These are phyloP conservation scores for Parasteatoda tepidariorum DNA, from an alignment of 1,140 invertebrate genomes.

Conservation along the genomic window DNA sequence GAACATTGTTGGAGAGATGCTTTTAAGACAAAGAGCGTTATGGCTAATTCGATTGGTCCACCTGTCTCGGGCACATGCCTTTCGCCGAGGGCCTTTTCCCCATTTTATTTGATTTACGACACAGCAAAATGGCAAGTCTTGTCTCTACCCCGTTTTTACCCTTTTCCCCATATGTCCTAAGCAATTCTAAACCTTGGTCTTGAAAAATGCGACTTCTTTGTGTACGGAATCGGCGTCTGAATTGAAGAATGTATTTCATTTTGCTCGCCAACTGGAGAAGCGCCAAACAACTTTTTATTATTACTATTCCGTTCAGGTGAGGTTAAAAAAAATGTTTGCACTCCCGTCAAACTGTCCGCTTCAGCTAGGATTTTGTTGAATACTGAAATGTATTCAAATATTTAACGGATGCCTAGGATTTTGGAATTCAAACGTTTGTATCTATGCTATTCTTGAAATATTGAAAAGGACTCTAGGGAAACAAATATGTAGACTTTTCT, in stretches of 20 bases:
- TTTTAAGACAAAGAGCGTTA: conserved; percentile 40
- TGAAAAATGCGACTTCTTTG: conserved; percentile 48
- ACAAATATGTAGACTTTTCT: too few relatives aligned
- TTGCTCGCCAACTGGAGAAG: background rate
- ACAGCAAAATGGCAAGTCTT: conserved; percentile 19
- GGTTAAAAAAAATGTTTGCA: conserved; percentile 24
- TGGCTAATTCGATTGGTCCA: conserved; percentile 44
- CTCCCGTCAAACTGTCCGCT: conserved; percentile 5
- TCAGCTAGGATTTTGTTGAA: too few relatives aligned
- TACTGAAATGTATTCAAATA: too few relatives aligned
- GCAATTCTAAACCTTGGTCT: conserved; percentile 44
- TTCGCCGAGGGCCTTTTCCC: background rate
- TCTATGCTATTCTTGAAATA: too few relatives aligned
- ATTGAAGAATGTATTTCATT: background rate
- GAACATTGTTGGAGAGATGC: background rate
- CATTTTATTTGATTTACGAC: conserved; percentile 46
- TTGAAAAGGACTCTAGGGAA: too few relatives aligned
- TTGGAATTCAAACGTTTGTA: too few relatives aligned
- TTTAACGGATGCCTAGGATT: too few relatives aligned
- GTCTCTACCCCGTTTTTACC: too few relatives aligned
- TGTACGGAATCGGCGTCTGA: background rate
- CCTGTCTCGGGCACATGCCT: conserved; percentile 28
- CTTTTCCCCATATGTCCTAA: background rate
- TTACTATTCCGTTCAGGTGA: too few relatives aligned
- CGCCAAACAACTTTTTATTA: too few relatives aligned